phyloP scores from a whole-genome alignment of 64 coral and sea anemone genomes.

The Pocillopora damicornis region DNA sequence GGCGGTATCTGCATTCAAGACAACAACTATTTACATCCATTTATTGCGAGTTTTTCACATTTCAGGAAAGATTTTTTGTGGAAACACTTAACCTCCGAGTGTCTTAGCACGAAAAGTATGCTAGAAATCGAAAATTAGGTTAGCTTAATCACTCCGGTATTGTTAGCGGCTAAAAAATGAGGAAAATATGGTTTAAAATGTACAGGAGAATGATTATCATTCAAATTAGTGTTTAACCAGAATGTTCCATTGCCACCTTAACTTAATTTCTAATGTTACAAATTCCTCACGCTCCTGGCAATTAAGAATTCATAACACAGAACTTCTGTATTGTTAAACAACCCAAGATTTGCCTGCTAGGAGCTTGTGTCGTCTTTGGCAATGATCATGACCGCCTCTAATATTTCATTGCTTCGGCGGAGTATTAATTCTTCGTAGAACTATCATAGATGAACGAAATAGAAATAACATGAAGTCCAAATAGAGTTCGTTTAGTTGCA shows the following conservation, averaged over 20 bases:
- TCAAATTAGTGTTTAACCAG: not conserved
- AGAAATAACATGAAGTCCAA: no score
- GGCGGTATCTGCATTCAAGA: not conserved
- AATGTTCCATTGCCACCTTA: not conserved
- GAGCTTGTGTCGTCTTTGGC: not conserved
- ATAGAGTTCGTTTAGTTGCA: no score
- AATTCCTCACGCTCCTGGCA: not conserved
- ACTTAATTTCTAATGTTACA: not conserved
- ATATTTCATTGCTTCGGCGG: no score
- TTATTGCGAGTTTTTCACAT: not conserved
- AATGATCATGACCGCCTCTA: no score
- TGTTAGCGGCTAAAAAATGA: not conserved
- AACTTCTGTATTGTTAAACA: not conserved
- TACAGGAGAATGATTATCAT: not conserved
- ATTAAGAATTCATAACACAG: not conserved
- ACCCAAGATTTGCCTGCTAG: not conserved
- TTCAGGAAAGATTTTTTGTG: not conserved
- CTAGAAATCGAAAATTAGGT: not conserved
- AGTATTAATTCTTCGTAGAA: no score
- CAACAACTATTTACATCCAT: not conserved
- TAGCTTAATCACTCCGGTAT: not conserved
- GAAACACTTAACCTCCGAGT: not conserved
- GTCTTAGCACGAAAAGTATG: not conserved
- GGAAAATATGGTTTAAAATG: slow-evolving; percentile 1
- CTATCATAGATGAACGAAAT: no score